Base-by-base conservation (phyloP, 2,797 vertebrate genomes). In the Aplochiton taeniatus region DNA sequence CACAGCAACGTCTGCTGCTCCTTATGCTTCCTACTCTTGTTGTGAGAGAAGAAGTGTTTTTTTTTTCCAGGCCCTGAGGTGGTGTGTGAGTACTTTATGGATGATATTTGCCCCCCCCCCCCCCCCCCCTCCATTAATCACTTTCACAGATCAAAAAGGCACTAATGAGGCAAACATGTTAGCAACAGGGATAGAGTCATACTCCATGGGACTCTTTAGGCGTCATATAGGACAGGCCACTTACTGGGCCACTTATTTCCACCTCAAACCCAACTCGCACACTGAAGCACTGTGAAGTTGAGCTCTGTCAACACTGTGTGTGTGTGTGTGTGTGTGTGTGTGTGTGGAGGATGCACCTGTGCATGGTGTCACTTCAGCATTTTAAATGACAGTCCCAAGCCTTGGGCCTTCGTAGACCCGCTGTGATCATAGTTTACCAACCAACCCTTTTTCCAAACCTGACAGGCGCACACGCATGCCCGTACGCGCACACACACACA, bases 371-470 rank as follows among this genome's bases (percentile, higher is more conserved):
- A 78, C 84, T 85, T 78, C 84, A 79, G 81, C 70, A n/a, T 75
- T 69, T 82, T 74, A 61, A 72, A 80, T 82, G 73, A 78, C 69
- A 62, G 65, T 69, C 58, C 60, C 69, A 56, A 74, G 80, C 65
- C 61, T 76, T 66, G 73, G n/a, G 54, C 66, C 61, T 61, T 47
- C 58, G 48, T 46, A 69, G 65, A 73, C 57, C 63, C 58, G 46
- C 65, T 74, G 72, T 82, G 85, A 87, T 88, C 85, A 85, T 72
- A 87, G 80, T 58, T 68, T 77, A 73, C 66, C 69, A 67, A 55
- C 56, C 65, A 60, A 56, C 67, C 71, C 20, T 56, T 61, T 57
- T 50, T 59, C 55, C 72, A 68, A 79, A 48, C 56, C 19, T 56
- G 67, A 44, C 14, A 61, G 16, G 45, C 12, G 51, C 46, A 42